Conservation (phyloP, 2,888 invertebrate species). For the Polydrusus pterygomalis region DNA sequence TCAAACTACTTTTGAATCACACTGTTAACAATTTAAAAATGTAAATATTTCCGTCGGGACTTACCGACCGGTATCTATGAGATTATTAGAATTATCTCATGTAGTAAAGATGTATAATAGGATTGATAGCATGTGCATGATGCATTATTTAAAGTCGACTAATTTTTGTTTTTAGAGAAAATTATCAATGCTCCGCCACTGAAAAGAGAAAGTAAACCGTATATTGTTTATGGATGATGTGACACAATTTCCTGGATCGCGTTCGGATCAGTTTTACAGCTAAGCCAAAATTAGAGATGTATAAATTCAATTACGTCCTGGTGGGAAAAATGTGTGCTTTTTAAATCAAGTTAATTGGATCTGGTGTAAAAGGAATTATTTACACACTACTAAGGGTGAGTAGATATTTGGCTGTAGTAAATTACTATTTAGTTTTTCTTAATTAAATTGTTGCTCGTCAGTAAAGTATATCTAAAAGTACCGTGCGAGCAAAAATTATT, state of each 20-base stretch:
- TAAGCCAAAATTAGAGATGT: slow-evolving; percentile 23
- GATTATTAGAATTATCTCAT: too few relatives aligned
- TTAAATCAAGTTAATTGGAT: neutral
- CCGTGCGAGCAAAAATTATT: too few relatives aligned
- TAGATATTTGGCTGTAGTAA: neutral
- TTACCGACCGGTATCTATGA: too few relatives aligned
- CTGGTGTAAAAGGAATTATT: neutral
- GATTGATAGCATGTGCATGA: too few relatives aligned
- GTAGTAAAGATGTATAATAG: too few relatives aligned
- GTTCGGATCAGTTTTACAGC: slow-evolving; percentile 16
- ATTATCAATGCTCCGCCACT: slow-evolving; percentile 3
- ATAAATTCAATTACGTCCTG: neutral
- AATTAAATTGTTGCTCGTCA: neutral
- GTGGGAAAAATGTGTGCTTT: neutral
- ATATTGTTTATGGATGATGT: slow-evolving; percentile 19
- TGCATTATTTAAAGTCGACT: too few relatives aligned
- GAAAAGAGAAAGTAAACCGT: slow-evolving; percentile 6
- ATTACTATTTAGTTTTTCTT: neutral
- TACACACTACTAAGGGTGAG: neutral
- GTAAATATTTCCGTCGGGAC: too few relatives aligned
- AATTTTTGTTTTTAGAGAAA: too few relatives aligned
- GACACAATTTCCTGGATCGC: slow-evolving; percentile 22
- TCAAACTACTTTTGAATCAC: too few relatives aligned
- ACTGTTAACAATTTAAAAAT: too few relatives aligned
- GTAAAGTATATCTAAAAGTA: too few relatives aligned